Base-by-base conservation (phyloP, 23 tunicate species). In the Diplosoma virens region DNA sequence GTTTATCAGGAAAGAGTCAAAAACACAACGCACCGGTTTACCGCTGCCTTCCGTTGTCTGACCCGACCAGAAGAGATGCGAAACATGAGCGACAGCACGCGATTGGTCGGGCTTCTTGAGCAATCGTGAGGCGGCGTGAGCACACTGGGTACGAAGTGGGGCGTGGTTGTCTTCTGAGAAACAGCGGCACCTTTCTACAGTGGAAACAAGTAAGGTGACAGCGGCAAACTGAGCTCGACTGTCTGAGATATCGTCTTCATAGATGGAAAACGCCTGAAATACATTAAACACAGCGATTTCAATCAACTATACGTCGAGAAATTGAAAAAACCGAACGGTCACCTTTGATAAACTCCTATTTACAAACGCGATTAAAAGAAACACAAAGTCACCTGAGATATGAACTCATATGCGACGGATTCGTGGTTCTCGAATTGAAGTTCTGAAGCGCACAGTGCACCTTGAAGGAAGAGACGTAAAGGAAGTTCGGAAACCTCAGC, bases 201-300 rank as follows among this genome's bases (percentile, higher is more conserved):
- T 77, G 27, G 93, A 78, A 1, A 86, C 84, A 21, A 93, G 45
- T 0, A 85, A 77, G 56, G 59, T 32, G 32, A 93, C 91, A 9
- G 98, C 98, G 28, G 93, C 86, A 32, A 93, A 73, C 56, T 93
- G 98, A 20, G 91, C 98, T n/a, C 91, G 75, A 32, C 98, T 93
- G 32, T 93, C 98, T 14, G 87, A 69, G 27, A 93, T 93, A 20
- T 93, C 98, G 48, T 93, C 98, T 81, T 93, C 98, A 53, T 86
- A 93, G 1, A 93, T 77, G 17, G 92, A 86, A 41, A 93, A 84
- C 34, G 98, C 98, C 81, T 88, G n/a, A 7, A 76, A 78, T 11
- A 0, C 14, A 60, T 18, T 23, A 16, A 0, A 58, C 21, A 9
- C n/a, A 58, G 26, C n/a, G 7, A 58, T 58, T 58, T 7, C 9